A percentile compares a stretch with the other conserved stretches of the same genome.
These are phyloP conservation scores for Pseudopodoces humilis DNA, from an alignment of 2,113 vertebrate genomes.

Conservation along the genomic window DNA sequence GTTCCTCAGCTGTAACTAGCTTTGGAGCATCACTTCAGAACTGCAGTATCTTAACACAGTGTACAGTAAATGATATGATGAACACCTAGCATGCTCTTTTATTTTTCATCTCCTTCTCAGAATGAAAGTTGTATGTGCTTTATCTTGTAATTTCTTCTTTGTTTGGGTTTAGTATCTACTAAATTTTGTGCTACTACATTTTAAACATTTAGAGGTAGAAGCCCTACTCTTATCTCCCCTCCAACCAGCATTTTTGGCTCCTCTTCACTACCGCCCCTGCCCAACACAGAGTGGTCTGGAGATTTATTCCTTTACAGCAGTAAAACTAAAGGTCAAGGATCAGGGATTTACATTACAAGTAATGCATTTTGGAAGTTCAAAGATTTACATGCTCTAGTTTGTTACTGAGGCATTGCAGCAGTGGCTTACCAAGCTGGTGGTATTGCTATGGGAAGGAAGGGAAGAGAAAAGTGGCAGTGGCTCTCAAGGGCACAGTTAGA, in stretches of 20 bases:
- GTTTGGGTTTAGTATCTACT: not conserved
- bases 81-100: not conserved
- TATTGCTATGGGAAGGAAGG: not conserved
- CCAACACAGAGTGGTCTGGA: not conserved
- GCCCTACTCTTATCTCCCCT: not conserved
- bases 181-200: not conserved
- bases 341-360: not conserved
- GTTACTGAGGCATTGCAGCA: not conserved
- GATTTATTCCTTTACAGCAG: not conserved
- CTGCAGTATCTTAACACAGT: not conserved
- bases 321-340: not conserved
- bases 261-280: accelerated
- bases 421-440: not conserved
- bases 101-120: not conserved
- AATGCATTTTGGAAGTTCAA: not conserved
- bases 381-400: not conserved
- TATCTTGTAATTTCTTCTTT: not conserved
- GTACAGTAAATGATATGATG: not conserved
- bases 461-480: not conserved
- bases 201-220: not conserved
- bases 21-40: not conserved
- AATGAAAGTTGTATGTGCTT: not conserved
- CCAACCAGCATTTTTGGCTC: not conserved
- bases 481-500: not conserved
- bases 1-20: not conserved